A percentile compares a stretch with the other conserved stretches of the same genome.
These are phyloP conservation scores for Porites divaricata DNA, from an alignment of 92 coral and sea anemone genomes.

Conservation along the genomic window DNA sequence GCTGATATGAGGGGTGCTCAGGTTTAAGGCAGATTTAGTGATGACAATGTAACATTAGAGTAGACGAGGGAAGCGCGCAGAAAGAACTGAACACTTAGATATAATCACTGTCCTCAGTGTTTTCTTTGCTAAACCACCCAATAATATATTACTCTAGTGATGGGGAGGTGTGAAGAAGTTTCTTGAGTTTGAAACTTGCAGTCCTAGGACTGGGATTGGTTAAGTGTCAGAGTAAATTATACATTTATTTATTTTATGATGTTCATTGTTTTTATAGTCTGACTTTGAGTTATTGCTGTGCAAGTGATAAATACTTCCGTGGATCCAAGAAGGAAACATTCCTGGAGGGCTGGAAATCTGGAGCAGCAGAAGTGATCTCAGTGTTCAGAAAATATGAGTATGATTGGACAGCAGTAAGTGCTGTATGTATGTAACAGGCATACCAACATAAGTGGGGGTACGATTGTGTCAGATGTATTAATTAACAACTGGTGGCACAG, in stretches of 20 bases:
- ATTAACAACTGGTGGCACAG: too few species aligned
- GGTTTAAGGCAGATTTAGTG: neutral
- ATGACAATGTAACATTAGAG: too few species aligned
- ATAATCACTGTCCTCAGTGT: too few species aligned
- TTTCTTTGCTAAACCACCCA: too few species aligned
- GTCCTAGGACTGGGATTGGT: too few species aligned
- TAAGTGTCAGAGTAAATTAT: too few species aligned
- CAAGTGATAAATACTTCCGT: conserved; percentile 83
- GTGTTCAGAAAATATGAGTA: conserved; percentile 85
- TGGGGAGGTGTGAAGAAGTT: too few species aligned
- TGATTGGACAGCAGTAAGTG: conserved; percentile 91
- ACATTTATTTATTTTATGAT: neutral
- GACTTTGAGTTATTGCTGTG: conserved; percentile 82
- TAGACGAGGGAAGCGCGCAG: too few species aligned
- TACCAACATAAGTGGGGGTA: neutral
- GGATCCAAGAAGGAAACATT: conserved; percentile 59
- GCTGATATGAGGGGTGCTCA: neutral
- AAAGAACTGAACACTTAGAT: too few species aligned
- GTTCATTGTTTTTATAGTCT: conserved; percentile 48
- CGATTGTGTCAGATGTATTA: neutral
- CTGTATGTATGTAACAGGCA: neutral
- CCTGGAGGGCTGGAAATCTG: conserved; percentile 78
- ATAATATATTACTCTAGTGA: too few species aligned
- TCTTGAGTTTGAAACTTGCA: too few species aligned
- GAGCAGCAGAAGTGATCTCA: conserved; percentile 74